phyloP scores from a whole-genome alignment of 2,797 vertebrate species.

The Alfaro cultratus region DNA sequence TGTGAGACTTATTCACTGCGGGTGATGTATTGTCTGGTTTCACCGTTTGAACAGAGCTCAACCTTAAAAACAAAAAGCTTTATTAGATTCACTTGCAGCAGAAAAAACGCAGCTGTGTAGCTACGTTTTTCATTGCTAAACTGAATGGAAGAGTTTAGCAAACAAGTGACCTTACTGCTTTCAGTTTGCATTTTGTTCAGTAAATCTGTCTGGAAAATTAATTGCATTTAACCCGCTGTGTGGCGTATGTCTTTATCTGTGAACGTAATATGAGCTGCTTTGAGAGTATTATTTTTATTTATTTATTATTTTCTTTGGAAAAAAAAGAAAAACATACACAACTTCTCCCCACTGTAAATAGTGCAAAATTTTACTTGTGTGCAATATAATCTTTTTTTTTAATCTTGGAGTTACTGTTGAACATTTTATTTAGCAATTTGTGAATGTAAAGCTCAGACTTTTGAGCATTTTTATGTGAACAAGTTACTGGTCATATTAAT shows the following conservation, averaged over 20 bases:
- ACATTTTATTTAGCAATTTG: slow-evolving; percentile 5
- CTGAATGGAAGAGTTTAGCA: neutral
- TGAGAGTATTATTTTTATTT: neutral
- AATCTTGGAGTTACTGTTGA: slow-evolving; percentile 4
- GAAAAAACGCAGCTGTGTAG: neutral
- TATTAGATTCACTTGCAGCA: neutral
- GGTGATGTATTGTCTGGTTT: neutral
- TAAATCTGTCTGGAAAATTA: neutral
- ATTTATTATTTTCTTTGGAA: neutral
- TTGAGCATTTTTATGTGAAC: slow-evolving; percentile 25
- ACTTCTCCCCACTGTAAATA: neutral
- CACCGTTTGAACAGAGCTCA: neutral
- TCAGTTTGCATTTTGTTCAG: neutral
- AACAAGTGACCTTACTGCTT: neutral
- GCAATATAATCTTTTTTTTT: neutral
- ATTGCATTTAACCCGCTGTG: neutral
- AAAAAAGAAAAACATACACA: neutral
- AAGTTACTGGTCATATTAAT: slow-evolving; percentile 15
- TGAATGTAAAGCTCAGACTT: slow-evolving; percentile 42
- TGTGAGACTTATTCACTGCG: neutral
- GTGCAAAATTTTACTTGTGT: neutral
- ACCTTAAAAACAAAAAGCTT: neutral
- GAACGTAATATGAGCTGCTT: neutral
- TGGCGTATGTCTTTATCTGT: neutral
- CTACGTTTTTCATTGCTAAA: no score